Evolutionary conservation across 2,113 vertebrate genomes (phyloP).

Genomic region (Lepidothrix coronata): DNA sequence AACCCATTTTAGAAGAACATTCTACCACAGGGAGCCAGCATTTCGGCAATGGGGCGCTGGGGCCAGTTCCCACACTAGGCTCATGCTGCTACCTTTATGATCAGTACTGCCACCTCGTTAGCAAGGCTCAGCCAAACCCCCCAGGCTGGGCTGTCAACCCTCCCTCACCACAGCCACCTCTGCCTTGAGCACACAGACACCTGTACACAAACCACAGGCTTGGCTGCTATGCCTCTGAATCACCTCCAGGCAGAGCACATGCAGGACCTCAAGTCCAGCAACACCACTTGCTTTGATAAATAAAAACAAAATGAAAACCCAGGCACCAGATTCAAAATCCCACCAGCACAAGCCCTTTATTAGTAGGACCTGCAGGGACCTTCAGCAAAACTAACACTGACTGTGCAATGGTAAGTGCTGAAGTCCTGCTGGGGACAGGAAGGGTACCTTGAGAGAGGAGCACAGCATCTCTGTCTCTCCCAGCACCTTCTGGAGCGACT

Average conservation of each 20-base stretch:
- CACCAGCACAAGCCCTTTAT: not conserved
- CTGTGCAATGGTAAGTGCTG: not conserved
- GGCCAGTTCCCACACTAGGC: not conserved
- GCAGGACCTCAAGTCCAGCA: rapidly evolving
- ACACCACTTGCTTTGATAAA: not conserved
- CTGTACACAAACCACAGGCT: not conserved
- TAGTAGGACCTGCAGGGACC: not conserved
- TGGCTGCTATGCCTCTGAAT: not conserved
- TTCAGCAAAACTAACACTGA: not conserved
- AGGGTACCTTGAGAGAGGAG: slow-evolving; percentile 84
- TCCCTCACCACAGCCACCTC: not conserved
- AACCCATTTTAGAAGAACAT: slow-evolving; percentile 58
- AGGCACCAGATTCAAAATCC: not conserved
- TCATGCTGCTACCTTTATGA: not conserved
- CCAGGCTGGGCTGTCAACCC: not conserved
- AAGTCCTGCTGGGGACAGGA: not conserved
- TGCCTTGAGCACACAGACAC: not conserved
- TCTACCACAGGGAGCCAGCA: not conserved
- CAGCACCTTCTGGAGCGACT: slow-evolving; percentile 78
- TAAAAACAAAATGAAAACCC: not conserved
- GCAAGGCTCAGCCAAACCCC: not conserved
- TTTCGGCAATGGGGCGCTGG: not conserved
- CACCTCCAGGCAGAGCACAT: not conserved
- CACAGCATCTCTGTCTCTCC: slow-evolving; percentile 88
- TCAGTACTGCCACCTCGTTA: not conserved